phyloP scores from a whole-genome alignment of 2,888 invertebrate genomes.

The Clivina fossor region DNA sequence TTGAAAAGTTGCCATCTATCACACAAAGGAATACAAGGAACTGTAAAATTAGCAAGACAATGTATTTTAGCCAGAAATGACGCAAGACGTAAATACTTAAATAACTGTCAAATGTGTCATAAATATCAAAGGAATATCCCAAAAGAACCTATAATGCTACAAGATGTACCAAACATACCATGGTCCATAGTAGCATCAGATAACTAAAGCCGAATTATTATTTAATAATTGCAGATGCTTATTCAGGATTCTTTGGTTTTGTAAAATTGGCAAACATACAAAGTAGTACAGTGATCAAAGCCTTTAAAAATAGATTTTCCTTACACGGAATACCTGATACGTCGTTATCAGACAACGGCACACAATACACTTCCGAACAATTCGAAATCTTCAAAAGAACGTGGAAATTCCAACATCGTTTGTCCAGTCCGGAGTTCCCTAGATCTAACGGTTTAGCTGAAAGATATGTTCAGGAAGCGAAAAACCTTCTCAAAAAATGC shows the following conservation, averaged over 20 bases:
- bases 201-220: conserved; percentile 17
- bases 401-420: conserved; percentile 17
- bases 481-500: conserved; percentile 29
- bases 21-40: conserved; percentile 3
- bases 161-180: not conserved
- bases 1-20: not conserved
- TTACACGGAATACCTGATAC: conserved; percentile 27
- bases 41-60: conserved; percentile 32
- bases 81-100: too few species aligned
- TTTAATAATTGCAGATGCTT: conserved; percentile 33
- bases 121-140: not conserved
- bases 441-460: conserved; percentile 38
- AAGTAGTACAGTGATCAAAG: conserved; percentile 15
- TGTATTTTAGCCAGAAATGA: too few species aligned
- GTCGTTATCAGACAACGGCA: conserved; percentile 28
- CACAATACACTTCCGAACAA: conserved; percentile 35
- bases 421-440: conserved; percentile 31
- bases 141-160: not conserved
- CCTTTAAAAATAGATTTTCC: conserved; percentile 28
- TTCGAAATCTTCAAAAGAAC: conserved; percentile 22
- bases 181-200: not conserved
- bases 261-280: conserved; percentile 27
- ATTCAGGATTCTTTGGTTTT: conserved; percentile 19
- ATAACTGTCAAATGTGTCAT: not conserved
- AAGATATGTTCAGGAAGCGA: conserved; percentile 20